A percentile compares a stretch with the other conserved stretches of the same genome.
These are phyloP conservation scores for Puntigrus tetrazona DNA, from an alignment of 2,113 vertebrate genomes.

Conservation along the genomic window DNA sequence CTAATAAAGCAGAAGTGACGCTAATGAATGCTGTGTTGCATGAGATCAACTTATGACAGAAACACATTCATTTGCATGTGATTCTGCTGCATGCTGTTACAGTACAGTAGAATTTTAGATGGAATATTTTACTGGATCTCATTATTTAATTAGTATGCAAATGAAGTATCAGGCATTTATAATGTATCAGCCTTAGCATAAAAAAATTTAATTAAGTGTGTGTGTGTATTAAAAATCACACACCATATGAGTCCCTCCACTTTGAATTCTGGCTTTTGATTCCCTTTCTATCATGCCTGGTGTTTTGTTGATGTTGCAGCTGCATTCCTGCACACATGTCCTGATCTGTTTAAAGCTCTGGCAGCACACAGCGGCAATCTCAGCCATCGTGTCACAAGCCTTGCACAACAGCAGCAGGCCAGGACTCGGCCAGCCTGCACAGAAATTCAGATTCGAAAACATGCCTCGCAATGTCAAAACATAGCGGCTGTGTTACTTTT, in stretches of 20 bases:
- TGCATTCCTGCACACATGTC: conserved; percentile 56
- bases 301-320: conserved; percentile 37
- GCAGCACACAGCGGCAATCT: not conserved
- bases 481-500: not conserved
- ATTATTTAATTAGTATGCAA: too few relatives aligned
- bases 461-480: not conserved
- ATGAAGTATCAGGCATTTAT: too few relatives aligned
- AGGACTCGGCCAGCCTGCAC: not conserved
- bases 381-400: not conserved
- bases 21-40: conserved; percentile 24
- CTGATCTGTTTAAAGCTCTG: conserved; percentile 47
- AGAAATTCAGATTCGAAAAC: not conserved
- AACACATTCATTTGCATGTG: not conserved
- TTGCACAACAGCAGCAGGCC: conserved; percentile 31
- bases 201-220: too few relatives aligned
- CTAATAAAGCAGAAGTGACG: conserved; percentile 13
- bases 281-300: not conserved
- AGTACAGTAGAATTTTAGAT: not conserved
- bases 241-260: not conserved
- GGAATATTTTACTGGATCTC: not conserved
- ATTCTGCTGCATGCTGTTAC: not conserved
- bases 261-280: not conserved
- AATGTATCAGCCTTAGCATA: too few relatives aligned
- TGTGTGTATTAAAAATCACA: too few relatives aligned
- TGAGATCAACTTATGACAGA: not conserved